A percentile compares a stretch with the other conserved stretches of the same genome.
Conservation (phyloP, 2,113 vertebrate genomes). For the Ceratotherium simum region DNA sequence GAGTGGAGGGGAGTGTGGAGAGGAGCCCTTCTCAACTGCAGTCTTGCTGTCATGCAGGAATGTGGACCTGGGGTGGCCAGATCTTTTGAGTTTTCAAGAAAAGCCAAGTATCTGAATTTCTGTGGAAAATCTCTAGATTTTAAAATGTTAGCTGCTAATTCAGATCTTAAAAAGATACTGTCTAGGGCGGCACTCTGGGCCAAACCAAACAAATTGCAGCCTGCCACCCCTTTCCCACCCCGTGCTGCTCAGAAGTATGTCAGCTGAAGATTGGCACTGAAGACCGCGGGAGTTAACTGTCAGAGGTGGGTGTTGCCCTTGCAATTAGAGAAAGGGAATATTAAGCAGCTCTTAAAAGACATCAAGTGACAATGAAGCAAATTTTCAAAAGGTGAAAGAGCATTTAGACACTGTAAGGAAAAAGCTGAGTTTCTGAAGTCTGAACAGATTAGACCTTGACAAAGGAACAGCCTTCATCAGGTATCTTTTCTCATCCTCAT, state of each 20-base stretch:
- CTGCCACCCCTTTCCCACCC: neutral
- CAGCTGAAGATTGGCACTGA: neutral
- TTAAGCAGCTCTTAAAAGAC: neutral
- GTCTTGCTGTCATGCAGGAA: neutral
- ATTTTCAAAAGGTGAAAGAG: neutral
- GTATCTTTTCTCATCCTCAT: neutral
- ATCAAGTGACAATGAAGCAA: neutral
- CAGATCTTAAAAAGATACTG: neutral
- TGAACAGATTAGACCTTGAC: neutral
- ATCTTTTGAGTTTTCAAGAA: conserved; percentile 2
- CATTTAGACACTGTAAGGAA: neutral
- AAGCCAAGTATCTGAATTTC: neutral
- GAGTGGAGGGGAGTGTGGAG: neutral
- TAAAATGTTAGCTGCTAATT: neutral
- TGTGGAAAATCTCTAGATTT: neutral
- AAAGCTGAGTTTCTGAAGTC: neutral
- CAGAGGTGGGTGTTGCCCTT: neutral
- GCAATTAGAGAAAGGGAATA: neutral
- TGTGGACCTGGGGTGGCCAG: neutral
- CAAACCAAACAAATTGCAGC: neutral
- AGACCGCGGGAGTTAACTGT: neutral
- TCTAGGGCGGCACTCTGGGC: neutral
- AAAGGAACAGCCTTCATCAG: neutral
- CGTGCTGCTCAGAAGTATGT: neutral
- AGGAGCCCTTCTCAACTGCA: neutral